Evolutionary conservation across 2,797 vertebrate genomes (phyloP), one percentile per base, ranked within the genome.

Genomic region (Siniperca scherzeri): DNA sequence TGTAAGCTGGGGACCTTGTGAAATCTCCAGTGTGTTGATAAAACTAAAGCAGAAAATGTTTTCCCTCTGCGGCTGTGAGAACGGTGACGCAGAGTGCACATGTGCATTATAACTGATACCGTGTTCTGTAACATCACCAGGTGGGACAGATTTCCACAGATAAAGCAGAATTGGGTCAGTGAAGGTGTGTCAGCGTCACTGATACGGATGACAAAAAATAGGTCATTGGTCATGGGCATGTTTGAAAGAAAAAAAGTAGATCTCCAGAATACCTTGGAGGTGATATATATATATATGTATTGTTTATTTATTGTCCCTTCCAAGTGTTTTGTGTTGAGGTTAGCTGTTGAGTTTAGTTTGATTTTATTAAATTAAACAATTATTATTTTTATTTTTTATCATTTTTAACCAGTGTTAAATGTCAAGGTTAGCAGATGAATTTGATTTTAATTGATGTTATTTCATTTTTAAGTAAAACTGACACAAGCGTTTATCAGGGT

Each of bases 101-200:
- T 91, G 94, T 71, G 10, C 38, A 2, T 50, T 7, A 10, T 12
- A 38, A 55, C 82, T 91, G 93, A 94, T 93, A 90, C 16, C 36
- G 61, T 89, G 93, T 90, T 57, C 81, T 77, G 69, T 53, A 66
- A 59, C 77, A 27, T 40, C 38, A 64, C 19, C 85, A 76, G 77
- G 48, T 88, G 73, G 77, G 38, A 66, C 71, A 69, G 40, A 65
- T 53, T 76, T 44, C 22, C 67, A 36, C 75, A 46, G 78, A 77
- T 83, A 82, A 71, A 77, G 40, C 66, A 9, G 27, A 77, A 53
- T 0, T 27, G 38, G 76, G 71, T 72, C 74, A 67, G 40, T 40
- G 36, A n/a, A 33, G 42, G 69, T 50, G 38, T 42, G 13, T 50
- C 38, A 25, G 9, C 5, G 10, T 66, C 74, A 56, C 62, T 57